Base-by-base conservation (phyloP, 2,888 invertebrate genomes). In the Tillus elongatus region DNA sequence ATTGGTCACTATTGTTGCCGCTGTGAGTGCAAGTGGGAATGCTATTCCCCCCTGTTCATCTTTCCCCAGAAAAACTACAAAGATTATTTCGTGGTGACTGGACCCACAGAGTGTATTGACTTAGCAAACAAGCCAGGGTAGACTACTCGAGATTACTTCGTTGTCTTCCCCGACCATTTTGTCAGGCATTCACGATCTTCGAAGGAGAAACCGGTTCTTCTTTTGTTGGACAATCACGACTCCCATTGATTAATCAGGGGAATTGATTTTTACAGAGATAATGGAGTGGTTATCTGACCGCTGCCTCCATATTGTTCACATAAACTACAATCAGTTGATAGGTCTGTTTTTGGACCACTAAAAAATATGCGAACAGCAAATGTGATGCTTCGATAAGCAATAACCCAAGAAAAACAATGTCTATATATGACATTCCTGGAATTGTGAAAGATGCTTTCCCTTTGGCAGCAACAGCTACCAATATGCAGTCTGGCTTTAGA, bases 61-160 rank as follows among this genome's bases (percentile, higher is more conserved):
- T 55, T 56, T 40, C 53, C 56, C 4, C 40, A 47, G 12, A 38
- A 40, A 3, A 32, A 39, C 9, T 45, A 35, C 19, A 15, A 36
- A 8, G 38, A 37, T 29, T 37, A 15, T 15, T 36, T 39, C 2
- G 12, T 38, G n/a, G 15, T 15, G 8, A 16, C 15, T 16, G 36
- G 40, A 4, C 42, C 42, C 4, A 6, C 33, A 4, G 48, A 40
- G 9, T 36, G 35, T 4, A 19, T 15, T 15, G 45, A 2, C n/a
- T n/a, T n/a, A n/a, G n/a, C n/a, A n/a, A n/a, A n/a, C n/a, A n/a
- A n/a, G n/a, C n/a, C n/a, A n/a, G 47, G 49, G 3, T 47, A 44
- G 46, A 49, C 45, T 42, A 35, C 19, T 3, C 43, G 31, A 24
- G 33, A 36, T 13, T 15, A 35, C 24, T 42, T 27, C 26, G 9